A percentile compares a stretch with the other conserved stretches of the same genome.
Evolutionary conservation across 2,113 vertebrate species (phyloP).

Genomic region (Halcyon senegalensis): DNA sequence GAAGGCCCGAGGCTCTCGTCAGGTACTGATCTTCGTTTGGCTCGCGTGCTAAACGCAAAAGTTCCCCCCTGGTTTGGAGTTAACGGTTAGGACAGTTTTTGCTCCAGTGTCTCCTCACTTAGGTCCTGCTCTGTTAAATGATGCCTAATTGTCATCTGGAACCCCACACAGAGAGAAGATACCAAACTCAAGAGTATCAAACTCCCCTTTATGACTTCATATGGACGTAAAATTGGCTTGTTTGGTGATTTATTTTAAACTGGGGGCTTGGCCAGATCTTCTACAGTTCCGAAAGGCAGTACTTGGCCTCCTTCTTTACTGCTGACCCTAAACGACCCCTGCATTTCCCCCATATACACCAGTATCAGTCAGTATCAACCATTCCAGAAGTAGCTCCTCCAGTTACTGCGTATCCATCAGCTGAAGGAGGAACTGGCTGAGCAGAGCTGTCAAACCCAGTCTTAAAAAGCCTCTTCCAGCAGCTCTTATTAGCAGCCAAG

Average conservation of each 20-base stretch:
- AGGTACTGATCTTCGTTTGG: neutral
- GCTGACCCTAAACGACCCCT: neutral
- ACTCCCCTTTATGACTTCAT: neutral
- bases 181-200: neutral
- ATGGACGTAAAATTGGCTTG: neutral
- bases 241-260: neutral
- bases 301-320: neutral
- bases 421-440: neutral
- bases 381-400: neutral
- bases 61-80: neutral
- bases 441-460: neutral
- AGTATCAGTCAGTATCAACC: neutral
- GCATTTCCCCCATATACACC: accelerated
- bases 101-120: accelerated
- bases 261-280: neutral
- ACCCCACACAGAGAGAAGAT: neutral
- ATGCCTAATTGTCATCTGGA: neutral
- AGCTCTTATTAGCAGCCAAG: neutral
- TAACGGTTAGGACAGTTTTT: neutral
- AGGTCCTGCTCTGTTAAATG: neutral
- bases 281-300: neutral
- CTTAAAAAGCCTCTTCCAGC: neutral
- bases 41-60: neutral
- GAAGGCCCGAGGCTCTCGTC: neutral
- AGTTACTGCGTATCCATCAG: neutral